Evolutionary conservation across 2,888 invertebrate genomes (phyloP), one percentile per base, ranked within the genome.

Genomic region (Cheilosia grossa): DNA sequence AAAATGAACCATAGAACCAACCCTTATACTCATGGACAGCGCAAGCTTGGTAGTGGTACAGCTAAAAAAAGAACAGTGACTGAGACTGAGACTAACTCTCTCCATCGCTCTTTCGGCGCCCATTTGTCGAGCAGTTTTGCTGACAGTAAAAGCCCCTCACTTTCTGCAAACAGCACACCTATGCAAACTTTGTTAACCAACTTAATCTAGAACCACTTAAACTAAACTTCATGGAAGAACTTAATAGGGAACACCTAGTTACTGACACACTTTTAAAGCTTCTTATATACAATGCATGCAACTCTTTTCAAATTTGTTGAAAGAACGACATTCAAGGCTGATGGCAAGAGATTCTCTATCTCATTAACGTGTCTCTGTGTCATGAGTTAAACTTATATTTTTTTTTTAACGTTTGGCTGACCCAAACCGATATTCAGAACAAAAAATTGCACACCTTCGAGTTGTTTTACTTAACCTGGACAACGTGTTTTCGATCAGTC

Each of bases 401-500:
- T 82, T 79, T 61, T 75, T 82, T 82, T 79, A 82, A 80, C 42
- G 87, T 83, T 87, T 72, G 70, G 87, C 75, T 83, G 30, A 77
- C 75, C 79, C 83, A 80, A 83, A 80, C 79, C 40, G 44, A 70
- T 82, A 79, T 70, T 73, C 74, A 82, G 66, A 83, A 82, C 86
- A 82, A 88, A 15, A 88, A 86, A 90, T 90, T 89, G 90, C 90
- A 90, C 90, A 89, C 89, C 88, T 88, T 89, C 87, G 87, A 79
- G 24, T 69, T 56, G 40, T 73, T 79, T 7, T 49, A 72, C 70
- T 80, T 42, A 72, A 51, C 61, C 83, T 77, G 47, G 15, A 69
- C 49, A 59, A 66, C 44, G 33, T 61, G 33, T 10, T 2, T 1
- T 13, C n/a, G 42, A 72, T 89, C 88, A 92, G 87, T 92, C 92